Conservation (phyloP, 2,888 invertebrate genomes). For the Yponomeuta plumbellus region DNA sequence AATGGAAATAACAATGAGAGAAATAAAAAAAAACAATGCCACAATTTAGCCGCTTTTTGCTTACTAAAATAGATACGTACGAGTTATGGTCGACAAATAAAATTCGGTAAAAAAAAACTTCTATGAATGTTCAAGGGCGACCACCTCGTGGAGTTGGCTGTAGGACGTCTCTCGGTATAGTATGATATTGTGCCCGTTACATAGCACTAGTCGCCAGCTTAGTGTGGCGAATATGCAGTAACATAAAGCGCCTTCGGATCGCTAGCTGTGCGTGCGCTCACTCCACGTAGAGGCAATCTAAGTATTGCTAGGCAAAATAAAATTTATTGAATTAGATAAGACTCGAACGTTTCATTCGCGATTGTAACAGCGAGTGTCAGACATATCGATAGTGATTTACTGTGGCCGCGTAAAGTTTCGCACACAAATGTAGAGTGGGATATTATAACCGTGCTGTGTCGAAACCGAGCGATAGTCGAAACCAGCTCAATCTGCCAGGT, state of each 20-base stretch:
- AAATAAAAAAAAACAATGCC: background rate
- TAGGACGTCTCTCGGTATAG: constrained; percentile 18
- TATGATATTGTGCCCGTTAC: constrained; percentile 11
- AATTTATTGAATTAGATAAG: background rate
- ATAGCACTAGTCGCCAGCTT: background rate
- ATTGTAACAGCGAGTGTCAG: background rate
- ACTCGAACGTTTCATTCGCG: background rate
- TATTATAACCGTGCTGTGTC: background rate
- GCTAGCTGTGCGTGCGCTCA: background rate
- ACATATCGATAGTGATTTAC: background rate
- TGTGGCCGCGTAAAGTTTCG: background rate
- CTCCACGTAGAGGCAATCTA: background rate
- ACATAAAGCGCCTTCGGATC: background rate
- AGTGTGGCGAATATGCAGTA: constrained; percentile 10
- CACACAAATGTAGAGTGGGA: background rate
- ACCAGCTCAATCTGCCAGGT: too few species aligned
- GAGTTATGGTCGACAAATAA: background rate
- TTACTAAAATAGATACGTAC: background rate
- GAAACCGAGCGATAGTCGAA: background rate
- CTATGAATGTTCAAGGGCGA: constrained; percentile 24
- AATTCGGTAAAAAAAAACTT: constrained; percentile 4
- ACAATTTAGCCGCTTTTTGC: background rate
- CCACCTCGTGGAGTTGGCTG: constrained; percentile 31
- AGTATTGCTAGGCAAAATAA: background rate
- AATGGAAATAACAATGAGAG: background rate